Percentiles rank a stretch among this genome's conserved stretches.
Evolutionary conservation across 2,888 invertebrate genomes (phyloP).

Genomic region (Pandemis heparana): DNA sequence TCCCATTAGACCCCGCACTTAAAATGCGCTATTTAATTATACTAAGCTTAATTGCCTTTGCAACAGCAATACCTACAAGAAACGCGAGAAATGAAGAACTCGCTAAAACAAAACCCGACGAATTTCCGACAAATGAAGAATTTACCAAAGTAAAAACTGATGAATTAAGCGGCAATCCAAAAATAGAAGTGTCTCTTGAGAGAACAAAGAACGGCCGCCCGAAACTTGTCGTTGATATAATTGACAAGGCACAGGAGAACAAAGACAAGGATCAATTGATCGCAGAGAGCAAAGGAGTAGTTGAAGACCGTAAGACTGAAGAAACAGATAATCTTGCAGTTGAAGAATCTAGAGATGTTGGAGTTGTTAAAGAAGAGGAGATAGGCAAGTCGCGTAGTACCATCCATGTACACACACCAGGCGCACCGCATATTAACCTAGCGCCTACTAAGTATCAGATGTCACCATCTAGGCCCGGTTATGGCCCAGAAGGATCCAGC

Average conservation of each 20-base stretch:
- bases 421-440: constrained; percentile 12
- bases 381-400: not conserved
- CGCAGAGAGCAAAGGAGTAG: not conserved
- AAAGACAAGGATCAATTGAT: not conserved
- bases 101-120: not conserved
- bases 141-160: not conserved
- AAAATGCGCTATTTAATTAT: constrained; percentile 26
- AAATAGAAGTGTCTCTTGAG: not conserved
- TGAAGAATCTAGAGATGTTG: not conserved
- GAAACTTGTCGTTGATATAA: constrained; percentile 14
- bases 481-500: not conserved
- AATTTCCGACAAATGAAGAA: not conserved
- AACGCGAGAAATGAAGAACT: not conserved
- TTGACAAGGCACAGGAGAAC: not conserved
- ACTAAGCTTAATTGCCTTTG: constrained; percentile 9
- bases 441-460: constrained; percentile 20
- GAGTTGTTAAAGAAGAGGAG: not conserved
- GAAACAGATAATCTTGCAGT: not conserved
- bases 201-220: not conserved
- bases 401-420: constrained; percentile 17
- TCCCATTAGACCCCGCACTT: not conserved
- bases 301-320: not conserved
- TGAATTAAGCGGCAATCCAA: not conserved
- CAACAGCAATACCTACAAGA: constrained; percentile 6
- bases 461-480: not conserved